Evolutionary conservation across 2,113 vertebrate genomes (phyloP), one percentile per base, ranked within the genome.

Genomic region (Nestor notabilis): DNA sequence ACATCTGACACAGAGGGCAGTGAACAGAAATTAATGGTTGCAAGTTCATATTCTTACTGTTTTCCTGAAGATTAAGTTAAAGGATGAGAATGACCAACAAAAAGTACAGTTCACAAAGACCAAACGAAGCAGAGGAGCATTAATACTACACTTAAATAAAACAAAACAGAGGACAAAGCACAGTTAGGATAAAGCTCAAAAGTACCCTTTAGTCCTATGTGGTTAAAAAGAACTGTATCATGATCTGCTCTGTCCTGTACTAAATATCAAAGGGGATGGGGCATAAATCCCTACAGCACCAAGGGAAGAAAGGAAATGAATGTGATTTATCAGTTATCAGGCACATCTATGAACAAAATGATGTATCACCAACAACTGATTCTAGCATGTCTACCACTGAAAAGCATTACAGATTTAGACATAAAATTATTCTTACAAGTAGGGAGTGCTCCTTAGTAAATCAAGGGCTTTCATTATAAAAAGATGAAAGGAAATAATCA

Each of bases 281-380:
- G 41, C 25, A 75, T 0, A 0, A 75, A 41, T 35, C 68, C 66
- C n/a, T 23, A n/a, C 14, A 50, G 41, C 28, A 55, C 7, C 61
- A 75, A 55, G 53, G 29, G 39, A 41, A 63, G 46, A 72, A 44
- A 79, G 43, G 56, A 91, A 78, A 71, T 11, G 5, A 17, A 20
- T 28, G 41, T 14, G 41, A 75, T 63, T 49, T 47, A 69, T 13
- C 35, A 76, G 63, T 49, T 55, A 82, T 13, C 11, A 23, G 46
- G 29, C n/a, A 68, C 39, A 17, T 76, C 49, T 43, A 63, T 35
- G 53, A 76, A 63, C 3, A 17, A 37, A 69, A 63, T 17, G 17
- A 63, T 0, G 0, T 11, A 75, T 8, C 13, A 4, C 63, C 1
- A 1, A 37, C 41, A 55, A 63, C 21, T 20, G 53, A 69, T 55